Evolutionary conservation across 2,797 vertebrate genomes (phyloP), one percentile per base, ranked within the genome.

Genomic region (Pristis pectinata): DNA sequence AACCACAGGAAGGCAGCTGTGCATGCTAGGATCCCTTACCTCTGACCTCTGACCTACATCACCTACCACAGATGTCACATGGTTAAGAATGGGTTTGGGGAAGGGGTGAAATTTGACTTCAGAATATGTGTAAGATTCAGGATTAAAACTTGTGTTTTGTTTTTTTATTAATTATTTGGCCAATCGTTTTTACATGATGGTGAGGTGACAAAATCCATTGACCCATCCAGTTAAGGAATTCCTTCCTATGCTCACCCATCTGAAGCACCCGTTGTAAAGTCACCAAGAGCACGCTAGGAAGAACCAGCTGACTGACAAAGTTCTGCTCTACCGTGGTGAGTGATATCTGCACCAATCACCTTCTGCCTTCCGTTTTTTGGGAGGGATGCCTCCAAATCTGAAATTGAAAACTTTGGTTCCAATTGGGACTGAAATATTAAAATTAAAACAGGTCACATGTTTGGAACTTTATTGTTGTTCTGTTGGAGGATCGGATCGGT

Each of bases 1-100:
- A 97, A 0, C 96, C 97, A 67, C 96, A 96, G 77, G 96, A 97
- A 7, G 96, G 97, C 44, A 96, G 96, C 95, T 99, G 98, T 76
- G 95, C 97, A 82, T 99, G 98, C 96, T 99, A 97, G 97, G 44
- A 34, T 53, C 24, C 92, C 44, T 76, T 0, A 19, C 70, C 41
- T 74, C 67, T 30, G 27, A 30, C 37, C 24, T 93, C 41, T 93
- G 30, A 6, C 67, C 13, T 4, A 17, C 87, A 67, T 41, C 87
- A 67, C 11, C 87, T 11, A 53, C 44, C 49, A 94, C 70, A 76
- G 67, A n/a, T 1, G 49, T 17, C 83, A 59, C 7, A 56, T 30
- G 49, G 44, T 24, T 70, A 24, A 53, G 92, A 56, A n/a, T 56
- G 61, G 87, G 67, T 64, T 72, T 74, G 27, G 27, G 92, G 49